Base-by-base conservation (phyloP, 2,888 invertebrate species). In the Drosophila lutescens region DNA sequence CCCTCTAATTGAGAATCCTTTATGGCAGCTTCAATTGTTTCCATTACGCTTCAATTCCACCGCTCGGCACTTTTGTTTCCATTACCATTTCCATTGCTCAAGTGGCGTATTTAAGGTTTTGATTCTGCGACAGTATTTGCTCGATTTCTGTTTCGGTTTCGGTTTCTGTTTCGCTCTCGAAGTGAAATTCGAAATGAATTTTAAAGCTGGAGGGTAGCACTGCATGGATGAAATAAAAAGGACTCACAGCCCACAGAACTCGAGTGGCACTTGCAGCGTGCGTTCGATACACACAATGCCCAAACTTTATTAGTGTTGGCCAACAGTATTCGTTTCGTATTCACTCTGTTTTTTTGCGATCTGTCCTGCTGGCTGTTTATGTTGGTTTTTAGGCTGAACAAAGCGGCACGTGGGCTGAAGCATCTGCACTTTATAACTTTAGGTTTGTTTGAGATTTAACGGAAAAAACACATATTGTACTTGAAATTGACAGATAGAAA, bases 21-120 rank as follows among this genome's bases (percentile, higher is more conserved):
- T 88, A 87, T 88, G 86, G 86, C 62, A 79, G 86, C 88, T 72
- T 88, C 86, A 89, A 90, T 89, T 89, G 89, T 90, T 89, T 87
- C 87, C 87, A 90, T 88, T 90, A 84, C 86, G 88, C 83, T 89
- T 84, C 86, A 84, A 80, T 87, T 85, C 76, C 75, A 67, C 66
- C 77, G 68, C 65, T 75, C 80, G 75, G 73, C 67, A 79, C 81
- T 84, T 81, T 86, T 83, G 86, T 82, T 89, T 78, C 81, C 81
- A 82, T 81, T 84, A 77, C 81, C 56, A 59, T 86, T 77, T 78
- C 77, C 73, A 82, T 43, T 60, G 60, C 74, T 84, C 76, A 84
- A 91, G 91, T 90, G 88, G 86, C 86, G 84, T 87, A 91, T 90
- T 91, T 91, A 87, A 82, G 89, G 78, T 75, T 86, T 59, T 83